Percentiles rank a stretch among this genome's conserved stretches.
Evolutionary conservation across 2,797 vertebrate species (phyloP).

Genomic region (Aldrovandia affinis): DNA sequence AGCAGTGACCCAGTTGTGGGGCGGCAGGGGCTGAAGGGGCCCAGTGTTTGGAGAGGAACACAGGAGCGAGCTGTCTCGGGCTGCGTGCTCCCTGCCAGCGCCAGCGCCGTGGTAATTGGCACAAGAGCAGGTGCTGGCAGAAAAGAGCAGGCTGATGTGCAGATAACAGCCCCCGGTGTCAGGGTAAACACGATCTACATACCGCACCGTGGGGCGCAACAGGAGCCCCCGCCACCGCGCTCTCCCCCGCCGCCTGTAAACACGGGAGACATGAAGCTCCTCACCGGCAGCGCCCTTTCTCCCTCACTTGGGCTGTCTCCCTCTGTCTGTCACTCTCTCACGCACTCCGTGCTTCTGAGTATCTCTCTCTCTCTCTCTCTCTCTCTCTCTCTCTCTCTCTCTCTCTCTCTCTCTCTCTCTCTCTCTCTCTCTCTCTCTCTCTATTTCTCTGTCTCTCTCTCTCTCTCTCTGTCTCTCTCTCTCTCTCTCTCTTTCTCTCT

Average conservation of each 20-base stretch:
- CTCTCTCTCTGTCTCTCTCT: not conserved
- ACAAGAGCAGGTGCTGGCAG: conserved; percentile 57
- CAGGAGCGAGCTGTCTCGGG: not conserved
- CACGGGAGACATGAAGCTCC: not conserved
- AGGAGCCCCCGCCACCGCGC: not conserved
- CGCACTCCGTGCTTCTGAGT: conserved; percentile 19
- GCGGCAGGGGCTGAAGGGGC: not conserved
- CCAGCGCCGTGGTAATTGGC: conserved; percentile 53
- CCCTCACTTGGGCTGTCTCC: not conserved
- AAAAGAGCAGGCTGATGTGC: conserved; percentile 49
- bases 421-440: not conserved
- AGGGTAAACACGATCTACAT: conserved; percentile 49
- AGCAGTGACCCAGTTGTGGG: not conserved
- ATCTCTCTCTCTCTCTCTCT: no score
- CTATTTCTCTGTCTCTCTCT: conserved; percentile 6
- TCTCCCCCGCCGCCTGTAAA: not conserved
- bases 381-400: conserved; percentile 19
- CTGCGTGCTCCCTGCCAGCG: conserved; percentile 36
- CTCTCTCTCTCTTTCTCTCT: conserved; percentile 1
- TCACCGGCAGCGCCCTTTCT: no score
- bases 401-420: conserved; percentile 19
- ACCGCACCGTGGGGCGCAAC: conserved; percentile 23
- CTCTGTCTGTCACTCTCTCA: conserved; percentile 1
- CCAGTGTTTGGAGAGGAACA: not conserved
- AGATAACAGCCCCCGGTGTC: conserved; percentile 59